Evolutionary conservation across 2,797 vertebrate species (phyloP).

Genomic region (Sebastes steindachneri): DNA sequence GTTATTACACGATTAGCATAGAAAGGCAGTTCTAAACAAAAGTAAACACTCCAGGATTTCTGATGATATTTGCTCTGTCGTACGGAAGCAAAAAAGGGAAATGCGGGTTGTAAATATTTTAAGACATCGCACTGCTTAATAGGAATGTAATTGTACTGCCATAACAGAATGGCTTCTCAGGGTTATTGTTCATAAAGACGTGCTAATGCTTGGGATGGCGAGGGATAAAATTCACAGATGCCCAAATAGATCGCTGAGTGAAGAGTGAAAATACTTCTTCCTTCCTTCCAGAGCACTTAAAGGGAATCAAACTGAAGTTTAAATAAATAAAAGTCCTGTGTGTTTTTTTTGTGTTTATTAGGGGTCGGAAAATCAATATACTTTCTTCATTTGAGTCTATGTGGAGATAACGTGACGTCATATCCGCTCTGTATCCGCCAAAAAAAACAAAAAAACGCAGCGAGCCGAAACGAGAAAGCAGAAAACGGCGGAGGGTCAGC

Average conservation of each 20-base stretch:
- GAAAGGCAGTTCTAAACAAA: slow-evolving; percentile 41
- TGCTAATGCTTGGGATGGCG: neutral
- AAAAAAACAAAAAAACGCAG: too few relatives aligned
- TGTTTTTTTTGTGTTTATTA: neutral
- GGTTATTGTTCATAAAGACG: slow-evolving; percentile 9
- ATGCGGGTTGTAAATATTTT: slow-evolving; percentile 39
- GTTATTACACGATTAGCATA: slow-evolving; percentile 55
- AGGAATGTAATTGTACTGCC: slow-evolving; percentile 19
- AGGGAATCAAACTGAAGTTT: neutral
- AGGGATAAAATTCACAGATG: slow-evolving; percentile 1
- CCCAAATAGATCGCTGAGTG: neutral
- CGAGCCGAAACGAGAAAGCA: too few relatives aligned
- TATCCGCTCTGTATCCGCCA: too few relatives aligned
- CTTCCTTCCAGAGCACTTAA: neutral
- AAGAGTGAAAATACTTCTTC: neutral
- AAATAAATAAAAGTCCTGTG: neutral
- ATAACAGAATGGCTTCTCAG: slow-evolving; percentile 20
- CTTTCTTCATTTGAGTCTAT: too few relatives aligned
- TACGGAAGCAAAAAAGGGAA: slow-evolving; percentile 27
- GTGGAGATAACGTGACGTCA: too few relatives aligned
- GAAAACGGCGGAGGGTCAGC: too few relatives aligned
- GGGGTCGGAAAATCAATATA: too few relatives aligned
- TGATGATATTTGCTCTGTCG: slow-evolving; percentile 28
- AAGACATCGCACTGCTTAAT: slow-evolving; percentile 36
- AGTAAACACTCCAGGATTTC: slow-evolving; percentile 43